Evolutionary conservation across 2,888 invertebrate species (phyloP).

Genomic region (Dysmachus trigonus): DNA sequence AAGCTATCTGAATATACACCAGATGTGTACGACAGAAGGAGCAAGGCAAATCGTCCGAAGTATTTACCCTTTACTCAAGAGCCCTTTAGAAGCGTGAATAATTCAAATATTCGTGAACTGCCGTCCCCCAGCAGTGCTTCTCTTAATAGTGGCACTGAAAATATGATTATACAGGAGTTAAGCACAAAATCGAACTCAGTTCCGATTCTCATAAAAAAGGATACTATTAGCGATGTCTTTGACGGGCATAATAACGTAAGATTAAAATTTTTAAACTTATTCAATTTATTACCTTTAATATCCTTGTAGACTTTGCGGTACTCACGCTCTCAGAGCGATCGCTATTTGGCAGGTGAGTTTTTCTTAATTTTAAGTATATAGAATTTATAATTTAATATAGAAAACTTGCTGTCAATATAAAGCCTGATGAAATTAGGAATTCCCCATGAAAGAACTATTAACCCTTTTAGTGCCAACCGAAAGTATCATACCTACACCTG

Average conservation of each 20-base stretch:
- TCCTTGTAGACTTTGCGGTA: conserved; percentile 61
- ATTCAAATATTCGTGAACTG: conserved; percentile 61
- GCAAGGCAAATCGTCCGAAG: conserved; percentile 57
- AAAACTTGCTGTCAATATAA: no score
- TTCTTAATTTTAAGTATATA: background rate
- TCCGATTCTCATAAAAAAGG: conserved; percentile 63
- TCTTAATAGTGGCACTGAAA: conserved; percentile 62
- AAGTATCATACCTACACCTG: no score
- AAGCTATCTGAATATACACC: conserved; percentile 46
- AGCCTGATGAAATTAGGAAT: no score
- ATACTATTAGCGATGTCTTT: conserved; percentile 59
- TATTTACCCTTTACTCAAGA: conserved; percentile 62
- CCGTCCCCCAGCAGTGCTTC: conserved; percentile 65
- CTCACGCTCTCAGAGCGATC: conserved; percentile 65
- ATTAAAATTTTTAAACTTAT: conserved; percentile 26
- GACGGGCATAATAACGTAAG: conserved; percentile 62
- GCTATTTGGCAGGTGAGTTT: conserved; percentile 65
- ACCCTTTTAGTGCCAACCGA: no score
- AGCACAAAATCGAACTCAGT: conserved; percentile 64
- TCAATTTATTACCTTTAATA: conserved; percentile 48
- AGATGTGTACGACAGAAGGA: background rate
- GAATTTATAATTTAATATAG: background rate
- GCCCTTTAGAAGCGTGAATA: conserved; percentile 57
- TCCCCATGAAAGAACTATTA: no score
- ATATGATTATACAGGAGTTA: conserved; percentile 60